These are phyloP conservation scores for Rosalia funebris DNA, from an alignment of 2,888 invertebrate species.

Conservation along the genomic window DNA sequence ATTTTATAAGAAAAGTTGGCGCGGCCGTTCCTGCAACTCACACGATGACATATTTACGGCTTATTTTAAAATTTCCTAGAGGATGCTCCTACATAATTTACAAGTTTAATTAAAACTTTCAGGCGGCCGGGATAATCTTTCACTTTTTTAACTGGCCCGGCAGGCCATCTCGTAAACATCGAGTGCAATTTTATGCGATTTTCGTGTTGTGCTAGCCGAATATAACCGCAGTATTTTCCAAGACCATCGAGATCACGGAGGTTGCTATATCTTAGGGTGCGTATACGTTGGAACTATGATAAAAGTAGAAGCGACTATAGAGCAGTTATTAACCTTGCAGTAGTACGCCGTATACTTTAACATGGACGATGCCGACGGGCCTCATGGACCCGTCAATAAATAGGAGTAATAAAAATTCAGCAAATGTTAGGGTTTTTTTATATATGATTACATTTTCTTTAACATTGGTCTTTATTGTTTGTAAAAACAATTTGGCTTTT, in stretches of 20 bases:
- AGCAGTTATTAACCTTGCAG: too few relatives aligned
- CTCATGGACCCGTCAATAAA: too few relatives aligned
- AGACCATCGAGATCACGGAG: background rate
- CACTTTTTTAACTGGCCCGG: background rate
- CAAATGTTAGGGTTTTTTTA: too few relatives aligned
- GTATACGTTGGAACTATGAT: background rate
- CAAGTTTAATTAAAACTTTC: slow-evolving; percentile 42
- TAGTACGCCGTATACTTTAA: too few relatives aligned
- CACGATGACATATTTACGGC: slow-evolving; percentile 45
- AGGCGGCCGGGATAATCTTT: slow-evolving; percentile 27
- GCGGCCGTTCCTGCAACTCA: slow-evolving; percentile 27
- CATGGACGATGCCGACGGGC: too few relatives aligned
- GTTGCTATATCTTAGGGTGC: background rate
- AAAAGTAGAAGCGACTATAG: background rate
- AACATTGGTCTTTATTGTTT: too few relatives aligned
- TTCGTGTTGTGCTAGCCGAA: too few relatives aligned
- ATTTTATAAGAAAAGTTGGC: slow-evolving; percentile 42
- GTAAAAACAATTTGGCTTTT: too few relatives aligned
- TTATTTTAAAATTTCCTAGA: slow-evolving; percentile 36
- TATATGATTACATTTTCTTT: too few relatives aligned
- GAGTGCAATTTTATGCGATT: background rate
- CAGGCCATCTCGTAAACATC: background rate
- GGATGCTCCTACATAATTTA: slow-evolving; percentile 36
- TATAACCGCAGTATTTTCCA: background rate
- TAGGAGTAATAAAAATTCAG: too few relatives aligned